Percentiles rank a stretch among this genome's conserved stretches.
Conservation (phyloP, 2,113 vertebrate species). For the Chinchilla lanigera region DNA sequence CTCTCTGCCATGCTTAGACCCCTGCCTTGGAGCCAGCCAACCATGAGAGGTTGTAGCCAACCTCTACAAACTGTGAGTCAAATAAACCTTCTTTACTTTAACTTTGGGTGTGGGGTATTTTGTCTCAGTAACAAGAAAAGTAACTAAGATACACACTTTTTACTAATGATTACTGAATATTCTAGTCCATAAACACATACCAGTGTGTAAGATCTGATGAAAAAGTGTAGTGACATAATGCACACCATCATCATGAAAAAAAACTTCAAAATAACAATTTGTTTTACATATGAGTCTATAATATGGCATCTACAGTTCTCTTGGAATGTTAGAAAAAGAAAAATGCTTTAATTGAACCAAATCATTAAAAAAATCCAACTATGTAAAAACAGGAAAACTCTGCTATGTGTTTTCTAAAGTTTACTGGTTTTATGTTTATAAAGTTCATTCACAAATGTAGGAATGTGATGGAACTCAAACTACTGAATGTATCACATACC, state of each 20-base stretch:
- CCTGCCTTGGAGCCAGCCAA: neutral
- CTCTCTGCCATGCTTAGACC: neutral
- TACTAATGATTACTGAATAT: constrained; percentile 13
- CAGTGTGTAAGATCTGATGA: neutral
- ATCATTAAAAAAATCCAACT: constrained; percentile 27
- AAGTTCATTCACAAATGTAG: constrained; percentile 6
- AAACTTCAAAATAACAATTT: constrained; percentile 43
- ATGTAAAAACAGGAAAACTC: constrained; percentile 12
- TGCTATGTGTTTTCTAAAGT: constrained; percentile 33
- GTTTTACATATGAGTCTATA: neutral
- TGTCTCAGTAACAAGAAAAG: neutral
- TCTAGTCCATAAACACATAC: neutral
- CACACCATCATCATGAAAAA: neutral
- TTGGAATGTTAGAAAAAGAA: neutral
- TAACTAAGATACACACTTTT: neutral
- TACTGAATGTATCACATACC: neutral
- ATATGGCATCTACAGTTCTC: constrained; percentile 32
- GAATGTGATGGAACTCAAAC: constrained; percentile 1
- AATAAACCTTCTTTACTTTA: neutral
- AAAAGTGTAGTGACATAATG: neutral
- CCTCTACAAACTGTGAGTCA: neutral
- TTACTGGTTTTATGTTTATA: constrained; percentile 47
- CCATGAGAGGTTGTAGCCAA: neutral
- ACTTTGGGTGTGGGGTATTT: neutral
- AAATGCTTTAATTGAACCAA: constrained; percentile 43